Evolutionary conservation across 2,797 vertebrate genomes (phyloP), one percentile per base, ranked within the genome.

Genomic region (Rhodeus uyekii): DNA sequence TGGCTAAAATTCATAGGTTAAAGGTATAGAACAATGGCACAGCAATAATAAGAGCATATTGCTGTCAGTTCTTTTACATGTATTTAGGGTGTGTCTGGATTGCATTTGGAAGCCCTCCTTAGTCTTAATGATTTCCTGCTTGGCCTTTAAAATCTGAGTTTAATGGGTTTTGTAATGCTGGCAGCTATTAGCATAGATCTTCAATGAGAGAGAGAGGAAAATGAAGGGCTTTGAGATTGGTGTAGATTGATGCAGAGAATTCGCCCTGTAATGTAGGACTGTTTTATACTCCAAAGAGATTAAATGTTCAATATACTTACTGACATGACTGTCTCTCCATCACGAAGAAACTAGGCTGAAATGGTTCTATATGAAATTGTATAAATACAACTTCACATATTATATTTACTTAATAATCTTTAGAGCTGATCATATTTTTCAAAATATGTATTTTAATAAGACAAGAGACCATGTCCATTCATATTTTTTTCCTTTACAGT

Each of bases 141-240:
- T 74, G 69, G 32, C 44, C 69, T 81, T 81, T 74, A 39, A 81
- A 81, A 74, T 48, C 58, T 32, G 18, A 64, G 68, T 79, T 65
- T 74, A 63, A 74, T 73, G n/a, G 58, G 14, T 73, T 72, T 63
- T 73, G 55, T 73, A 73, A 63, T 73, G 42, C 42, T 74, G 58
- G 6, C 32, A 36, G 42, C 9, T 73, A 63, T 48, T 38, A 36
- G 58, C 13, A 48, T 36, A 34, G 27, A 60, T 46, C 42, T 38
- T 48, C 18, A 63, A 48, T 1, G 16, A 46, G 55, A 72, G 39
- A 12, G 34, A 69, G 73, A 27, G 74, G 24, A 29, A 19, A 36
- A 61, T 36, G 10, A 72, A 46, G 13, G 5, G 42, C 42, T 50
- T 42, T 14, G 48, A 79, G 8, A 46, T 63, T 24, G 8, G 53